Evolutionary conservation across 2,888 invertebrate genomes (phyloP), one percentile per base, ranked within the genome.

Genomic region (Eristalis pertinax): DNA sequence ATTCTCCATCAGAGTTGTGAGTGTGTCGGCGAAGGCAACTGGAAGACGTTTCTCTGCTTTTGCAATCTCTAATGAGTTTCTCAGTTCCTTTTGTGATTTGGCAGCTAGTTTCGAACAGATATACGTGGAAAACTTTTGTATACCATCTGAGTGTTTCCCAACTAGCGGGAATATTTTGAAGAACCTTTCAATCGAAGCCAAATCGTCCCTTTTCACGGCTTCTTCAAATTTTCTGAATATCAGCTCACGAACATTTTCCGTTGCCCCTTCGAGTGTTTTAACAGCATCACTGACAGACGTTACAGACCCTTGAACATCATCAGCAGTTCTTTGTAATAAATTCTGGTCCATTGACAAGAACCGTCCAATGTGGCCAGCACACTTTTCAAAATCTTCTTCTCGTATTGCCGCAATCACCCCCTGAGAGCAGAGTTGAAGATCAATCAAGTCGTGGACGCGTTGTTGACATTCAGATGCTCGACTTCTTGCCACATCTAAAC

Each of bases 151-250:
- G 85, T 99, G 97, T 93, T 97, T 96, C 22, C 98, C 98, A 10
- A 99, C 94, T 83, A 99, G 94, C 0, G 99, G 99, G 93, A 99
- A 99, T 91, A 99, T 96, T 93, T 99, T 99, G 93, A 99, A 99
- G 92, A 99, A 97, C 76, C 99, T 94, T 92, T 99, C 98, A 22
- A 99, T 97, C 0, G 97, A 97, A 0, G 97, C 96, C 60, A 97
- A 95, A 92, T 99, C 99, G 90, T 97, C 97, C 70, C 95, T 95
- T 77, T 95, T 95, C 0, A 99, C 97, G 4, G 99, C 98, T 91
- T 98, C 98, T 90, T 98, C 97, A 92, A 99, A 99, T 91, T 97
- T 96, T 72, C 94, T 95, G 67, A 95, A 95, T 1, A 98, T 91
- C 11, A 93, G 82, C 10, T 92, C 91, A 0, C 91, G 90, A 65